Evolutionary conservation across 1,140 invertebrate species (phyloP), one percentile per base, ranked within the genome.

Genomic region (Micrasema longulum): DNA sequence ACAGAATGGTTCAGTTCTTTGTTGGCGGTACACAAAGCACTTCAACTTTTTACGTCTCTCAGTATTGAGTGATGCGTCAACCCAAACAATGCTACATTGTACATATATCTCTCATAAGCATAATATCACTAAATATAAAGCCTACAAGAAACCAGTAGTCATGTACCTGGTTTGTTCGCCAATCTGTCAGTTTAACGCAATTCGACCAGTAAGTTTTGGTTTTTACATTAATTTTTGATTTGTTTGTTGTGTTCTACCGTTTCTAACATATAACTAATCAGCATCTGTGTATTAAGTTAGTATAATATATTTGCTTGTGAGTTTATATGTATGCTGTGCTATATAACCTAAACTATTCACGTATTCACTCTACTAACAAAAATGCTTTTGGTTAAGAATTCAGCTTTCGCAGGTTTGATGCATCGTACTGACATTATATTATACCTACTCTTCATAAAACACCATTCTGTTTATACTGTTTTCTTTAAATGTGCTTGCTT

Each of bases 31-130:
- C 84, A 74, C 83, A 86, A 80, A 85, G 84, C 83, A 86, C 83
- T 65, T 87, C 86, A 77, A 87, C 86, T 80, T 87, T 87, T 87
- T 87, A 87, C 82, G 86, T 87, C 76, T 86, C 84, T 76, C 85
- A 87, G 79, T 86, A 84, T 81, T 85, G 82, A 86, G 83, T 48
- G 79, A 45, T 31, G 23, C 43, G 47, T 47, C 22, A 12, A 64
- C 60, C 31, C 14, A 41, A 60, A 31, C 60, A 45, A 47, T 64
- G 18, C 43, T 31, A 64, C 38, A 64, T 22, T 64, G 60, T 64
- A 64, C 60, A 64, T 64, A 64, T 62, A 43, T 62, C 38, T 47
- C 64, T 52, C 31, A 52, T 66, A 52, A 52, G 64, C 45, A 52
- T 66, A 47, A 64, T 66, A 36, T 50, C 48, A 12, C 48, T 53